Evolutionary conservation across 2,797 vertebrate genomes (phyloP).

Genomic region (Avahi laniger): DNA sequence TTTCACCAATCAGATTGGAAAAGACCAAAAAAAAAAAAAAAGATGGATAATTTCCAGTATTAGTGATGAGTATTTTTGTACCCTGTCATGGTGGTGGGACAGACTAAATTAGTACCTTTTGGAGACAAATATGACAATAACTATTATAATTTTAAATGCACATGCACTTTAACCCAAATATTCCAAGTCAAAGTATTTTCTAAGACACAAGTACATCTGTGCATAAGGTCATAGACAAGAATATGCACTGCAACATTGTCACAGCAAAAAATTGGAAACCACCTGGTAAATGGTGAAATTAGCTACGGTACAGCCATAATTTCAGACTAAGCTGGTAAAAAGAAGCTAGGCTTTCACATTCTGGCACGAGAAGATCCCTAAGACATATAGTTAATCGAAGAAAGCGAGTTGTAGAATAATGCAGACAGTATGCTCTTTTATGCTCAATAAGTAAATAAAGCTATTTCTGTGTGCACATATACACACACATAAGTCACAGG

Average conservation of each 20-base stretch:
- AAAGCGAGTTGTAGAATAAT: neutral
- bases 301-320: neutral
- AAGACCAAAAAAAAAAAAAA: neutral
- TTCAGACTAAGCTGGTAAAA: neutral
- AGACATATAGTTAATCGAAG: neutral
- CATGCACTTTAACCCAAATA: neutral
- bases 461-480: neutral
- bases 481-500: neutral
- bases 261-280: neutral
- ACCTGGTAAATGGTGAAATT: neutral
- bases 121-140: neutral
- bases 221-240: neutral
- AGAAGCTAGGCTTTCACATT: neutral
- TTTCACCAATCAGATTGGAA: neutral
- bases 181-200: neutral
- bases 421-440: neutral
- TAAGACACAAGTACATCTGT: neutral
- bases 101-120: neutral
- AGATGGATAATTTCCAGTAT: neutral
- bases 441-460: neutral
- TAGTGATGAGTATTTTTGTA: neutral
- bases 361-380: neutral
- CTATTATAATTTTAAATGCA: neutral
- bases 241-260: neutral
- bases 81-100: too few relatives aligned